Base-by-base conservation (phyloP, 2,113 vertebrate genomes). In the Podocnemis expansa region DNA sequence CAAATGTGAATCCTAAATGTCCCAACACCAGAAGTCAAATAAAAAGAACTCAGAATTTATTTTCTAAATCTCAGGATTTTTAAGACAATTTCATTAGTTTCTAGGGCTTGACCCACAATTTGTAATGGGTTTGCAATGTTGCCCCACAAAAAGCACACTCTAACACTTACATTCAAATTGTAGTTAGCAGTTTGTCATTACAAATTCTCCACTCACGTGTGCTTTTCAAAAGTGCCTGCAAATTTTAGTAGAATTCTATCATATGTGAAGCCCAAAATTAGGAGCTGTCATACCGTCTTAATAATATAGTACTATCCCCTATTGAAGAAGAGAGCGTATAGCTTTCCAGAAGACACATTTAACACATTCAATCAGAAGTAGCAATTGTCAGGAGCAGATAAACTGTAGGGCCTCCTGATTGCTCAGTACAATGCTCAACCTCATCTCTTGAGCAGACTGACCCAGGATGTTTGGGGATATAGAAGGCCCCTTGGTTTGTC, bases 181-280 rank as follows among this genome's bases (percentile, higher is more conserved):
- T 85, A 91, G 79, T 83, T 76, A 51, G 3, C 79, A 91, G 84
- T 96, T 97, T 92, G 96, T 21, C 84, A 85, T 96, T 96, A 95
- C 89, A 96, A 96, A 96, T 94, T 60, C 55, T 80, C 84, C 84
- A 22, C 41, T 85, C 41, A 0, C 63, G 91, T 85, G 70, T 70
- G 95, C 89, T 85, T 79, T 91, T 96, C 88, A 79, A 87, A 96
- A 93, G 89, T 52, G 67, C 45, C 24, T 93, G 96, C 93, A 56
- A 85, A 76, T 90, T 94, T 94, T 96, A 96, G 93, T 89, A 56
- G 88, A 89, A 25, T 82, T 94, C 84, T 82, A 85, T 95, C 80
- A 85, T 73, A 95, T 25, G 52, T 80, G 94, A 96, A 97, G 88
- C 70, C 80, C 92, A 93, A 92, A 95, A 92, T 93, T 91, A 87